Base-by-base conservation (phyloP, 2,888 invertebrate genomes). In the Zhuqinia jingwanae region DNA sequence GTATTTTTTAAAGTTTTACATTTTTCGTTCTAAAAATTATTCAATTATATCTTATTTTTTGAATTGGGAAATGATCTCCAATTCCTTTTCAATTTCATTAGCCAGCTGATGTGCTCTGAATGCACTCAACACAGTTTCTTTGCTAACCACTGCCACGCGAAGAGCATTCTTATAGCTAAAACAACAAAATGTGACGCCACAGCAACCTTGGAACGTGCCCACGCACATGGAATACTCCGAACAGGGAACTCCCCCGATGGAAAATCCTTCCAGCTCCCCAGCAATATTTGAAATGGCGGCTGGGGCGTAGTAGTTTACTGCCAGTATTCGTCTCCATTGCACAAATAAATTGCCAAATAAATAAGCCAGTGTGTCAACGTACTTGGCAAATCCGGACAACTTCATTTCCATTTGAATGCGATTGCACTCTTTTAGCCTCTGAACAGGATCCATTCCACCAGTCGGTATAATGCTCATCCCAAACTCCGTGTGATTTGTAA, bases 281-380 rank as follows among this genome's bases (percentile, higher is more conserved):
- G 82, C 82, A 27, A 75, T 75, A 47, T 82, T 82, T 8, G 82
- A 63, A 11, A 82, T 63, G 2, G 22, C 60, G 6, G 30, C 27
- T 15, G 81, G 79, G 5, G 11, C 42, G 10, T 11, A 47, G n/a
- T 50, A 15, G 17, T 79, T 79, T 0, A 47, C 22, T 15, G 22
- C 45, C 15, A 65, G 0, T 1, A 36, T 17, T 2, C 13, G 22
- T 17, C 68, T n/a, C 36, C 45, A 22, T 1, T 30, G 17, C 13
- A 47, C 22, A 8, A 27, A 27, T 15, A 36, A 17, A 15, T 17
- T 65, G 2, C 79, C 79, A 2, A 50, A 6, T 13, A 47, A 15
- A 6, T 13, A 30, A 2, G 45, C 6, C 6, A 53, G 0, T 2
- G 30, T 10, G 1, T 36, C 36, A 1, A 17, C 1, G 22, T 27